Base-by-base conservation (phyloP, 2,888 invertebrate species). In the Nasonovia ribisnigri region DNA sequence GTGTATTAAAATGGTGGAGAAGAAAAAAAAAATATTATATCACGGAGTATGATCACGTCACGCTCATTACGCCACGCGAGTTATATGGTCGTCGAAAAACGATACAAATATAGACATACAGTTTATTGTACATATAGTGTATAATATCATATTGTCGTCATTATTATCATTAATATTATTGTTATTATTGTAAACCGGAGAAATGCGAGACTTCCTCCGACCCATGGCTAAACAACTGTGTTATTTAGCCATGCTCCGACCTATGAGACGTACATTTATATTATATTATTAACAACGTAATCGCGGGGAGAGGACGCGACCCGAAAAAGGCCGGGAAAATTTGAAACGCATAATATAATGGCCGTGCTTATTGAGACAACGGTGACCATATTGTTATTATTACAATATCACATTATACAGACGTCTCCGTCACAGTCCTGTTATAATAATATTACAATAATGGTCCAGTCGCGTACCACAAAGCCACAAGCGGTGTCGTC, bases 41-140 rank as follows among this genome's bases (percentile, higher is more conserved):
- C 48, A 67, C 60, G 36, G 88, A 48, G 67, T 90, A 86, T 93
- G 67, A 90, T 86, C 90, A 67, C 90, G 93, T 93, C 90, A 93
- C 93, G 93, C 93, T 93, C 89, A 93, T 93, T 93, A 90, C 84
- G 90, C 90, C 89, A 42, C 57, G 51, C 93, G 57, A 77, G 26
- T 77, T 87, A 48, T 87, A 48, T 29, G 20, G 42, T 60, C 60
- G 87, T 87, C 43, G 92, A 48, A 87, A 92, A 87, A 88, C 77
- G 77, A 46, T 36, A 60, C 6, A n/a, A 10, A 11, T 26, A 91
- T 84, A n/a, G 36, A 26, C 26, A 57, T 57, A 26, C 26, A 57
- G 26, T 8, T 1, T 26, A 26, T 90, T 29, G 51, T 84, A 57
- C 29, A 20, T 51, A n/a, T 51, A 16, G 5, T 57, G 20, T 42